Evolutionary conservation across 2,113 vertebrate species (phyloP).

Genomic region (Scatophagus argus): DNA sequence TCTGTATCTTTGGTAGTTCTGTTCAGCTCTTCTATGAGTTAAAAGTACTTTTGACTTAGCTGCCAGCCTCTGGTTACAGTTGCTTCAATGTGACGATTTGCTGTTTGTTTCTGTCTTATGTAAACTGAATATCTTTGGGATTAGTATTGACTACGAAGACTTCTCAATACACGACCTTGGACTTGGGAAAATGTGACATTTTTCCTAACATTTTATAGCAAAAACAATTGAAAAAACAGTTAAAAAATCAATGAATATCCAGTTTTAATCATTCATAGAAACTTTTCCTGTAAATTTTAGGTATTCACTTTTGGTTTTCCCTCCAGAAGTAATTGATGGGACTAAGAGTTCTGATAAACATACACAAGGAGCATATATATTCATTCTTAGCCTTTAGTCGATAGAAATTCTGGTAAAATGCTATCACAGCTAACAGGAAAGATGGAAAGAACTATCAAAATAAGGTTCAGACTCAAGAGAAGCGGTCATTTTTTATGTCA

Average conservation of each 20-base stretch:
- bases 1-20: background rate
- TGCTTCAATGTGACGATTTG: background rate
- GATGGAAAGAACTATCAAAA: constrained; percentile 8
- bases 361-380: background rate
- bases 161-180: background rate
- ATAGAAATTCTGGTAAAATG: background rate
- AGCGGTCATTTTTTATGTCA: background rate
- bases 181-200: background rate
- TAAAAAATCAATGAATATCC: too few species aligned
- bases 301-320: background rate
- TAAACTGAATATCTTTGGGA: background rate
- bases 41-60: background rate
- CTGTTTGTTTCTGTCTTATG: background rate
- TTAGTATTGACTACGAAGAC: background rate
- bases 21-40: background rate
- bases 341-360: background rate
- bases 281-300: too few species aligned
- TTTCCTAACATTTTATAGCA: background rate
- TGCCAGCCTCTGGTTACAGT: background rate
- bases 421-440: background rate
- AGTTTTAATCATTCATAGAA: background rate
- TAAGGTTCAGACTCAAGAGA: background rate
- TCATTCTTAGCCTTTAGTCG: background rate
- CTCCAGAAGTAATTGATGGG: background rate
- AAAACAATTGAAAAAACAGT: too few species aligned